Evolutionary conservation across 1,140 invertebrate genomes (phyloP), one percentile per base, ranked within the genome.

Genomic region (Polyergus mexicanus): DNA sequence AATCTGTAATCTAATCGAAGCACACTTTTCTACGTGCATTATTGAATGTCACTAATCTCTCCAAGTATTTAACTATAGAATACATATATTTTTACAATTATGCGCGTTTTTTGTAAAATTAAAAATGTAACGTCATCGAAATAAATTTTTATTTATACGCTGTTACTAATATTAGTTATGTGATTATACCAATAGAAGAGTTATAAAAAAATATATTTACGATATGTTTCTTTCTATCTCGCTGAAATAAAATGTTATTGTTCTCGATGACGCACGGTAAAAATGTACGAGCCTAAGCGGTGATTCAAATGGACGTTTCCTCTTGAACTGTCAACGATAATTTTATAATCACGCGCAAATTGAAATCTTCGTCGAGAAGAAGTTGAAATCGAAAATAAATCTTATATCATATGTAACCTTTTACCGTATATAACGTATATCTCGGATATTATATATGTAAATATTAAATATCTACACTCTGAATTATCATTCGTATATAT

Each of bases 241-340:
- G 16, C 38, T 44, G 10, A 65, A 65, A 65, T 69, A 56, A 80
- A 69, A 69, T 69, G 56, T 80, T 80, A 80, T 80, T 56, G 13
- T 28, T 56, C 51, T 25, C 77, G 65, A 69, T 80, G 77, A 80
- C 65, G 69, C 77, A 80, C 41, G 4, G 16, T 41, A 44, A 19
- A 77, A 77, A 51, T 25, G 75, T 41, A 63, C 60, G 58, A 44
- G 58, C 10, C 22, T 41, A 56, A 16, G 65, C 35, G 38, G 16
- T 28, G 77, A 80, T 69, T 56, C 65, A 28, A 69, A 78, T 68
- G 16, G n/a, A 38, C 62, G 7, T 56, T 54, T 54, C 47, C 44
- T 80, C 62, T 13, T 68, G n/a, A 19, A 66, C 10, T 47, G 5
- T 32, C n/a, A 22, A 32, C 41, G 44, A 47, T 47, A 65, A 77